Evolutionary conservation across 37 sponge, comb jelly and placozoan species (phyloP).

Genomic region (Bolinopsis microptera): DNA sequence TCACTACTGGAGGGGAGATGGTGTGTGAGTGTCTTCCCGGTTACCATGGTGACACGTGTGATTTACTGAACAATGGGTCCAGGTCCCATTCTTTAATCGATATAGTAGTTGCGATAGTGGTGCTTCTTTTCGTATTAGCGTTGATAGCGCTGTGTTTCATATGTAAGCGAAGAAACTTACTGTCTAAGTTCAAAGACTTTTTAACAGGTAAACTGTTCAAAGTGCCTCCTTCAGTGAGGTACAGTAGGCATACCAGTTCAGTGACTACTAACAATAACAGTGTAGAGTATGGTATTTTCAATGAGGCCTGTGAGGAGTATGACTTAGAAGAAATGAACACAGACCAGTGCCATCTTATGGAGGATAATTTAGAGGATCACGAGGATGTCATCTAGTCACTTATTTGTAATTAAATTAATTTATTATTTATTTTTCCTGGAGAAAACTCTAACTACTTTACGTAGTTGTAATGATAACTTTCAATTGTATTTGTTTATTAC

Average conservation of each 20-base stretch:
- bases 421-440: not conserved
- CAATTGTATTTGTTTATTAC: too few relatives aligned
- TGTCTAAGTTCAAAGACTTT: too few relatives aligned
- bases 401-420: not conserved
- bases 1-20: not conserved
- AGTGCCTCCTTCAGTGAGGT: not conserved
- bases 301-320: conserved; percentile 34
- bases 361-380: not conserved
- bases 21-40: not conserved
- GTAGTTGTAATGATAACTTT: too few relatives aligned
- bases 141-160: not conserved
- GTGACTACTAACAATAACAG: not conserved
- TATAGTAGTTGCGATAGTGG: not conserved
- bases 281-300: not conserved
- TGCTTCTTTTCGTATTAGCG: not conserved
- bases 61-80: not conserved
- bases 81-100: too few relatives aligned
- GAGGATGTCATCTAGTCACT: not conserved
- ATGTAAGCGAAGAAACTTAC: not conserved
- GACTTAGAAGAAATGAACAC: not conserved
- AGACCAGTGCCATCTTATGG: conserved; percentile 11
- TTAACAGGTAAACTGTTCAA: too few relatives aligned
- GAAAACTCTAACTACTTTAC: not conserved
- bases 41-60: not conserved
- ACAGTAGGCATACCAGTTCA: not conserved